Percentiles rank a stretch among this genome's conserved stretches.
These are phyloP conservation scores for Lates japonicus DNA, from an alignment of 2,797 vertebrate genomes.

Conservation along the genomic window DNA sequence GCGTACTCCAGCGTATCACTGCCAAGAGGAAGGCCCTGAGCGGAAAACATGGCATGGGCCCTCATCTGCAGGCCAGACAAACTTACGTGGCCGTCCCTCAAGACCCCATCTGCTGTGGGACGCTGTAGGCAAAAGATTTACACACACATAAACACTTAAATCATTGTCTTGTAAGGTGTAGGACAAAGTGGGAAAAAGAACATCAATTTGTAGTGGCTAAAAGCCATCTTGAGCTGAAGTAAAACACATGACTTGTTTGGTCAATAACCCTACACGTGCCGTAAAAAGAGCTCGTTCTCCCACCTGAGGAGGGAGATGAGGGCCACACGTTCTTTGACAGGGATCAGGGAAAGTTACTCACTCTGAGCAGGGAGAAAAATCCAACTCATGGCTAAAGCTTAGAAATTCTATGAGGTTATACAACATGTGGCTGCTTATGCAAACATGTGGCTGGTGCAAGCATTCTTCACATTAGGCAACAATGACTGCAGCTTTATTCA, in stretches of 20 bases:
- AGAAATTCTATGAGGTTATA: slow-evolving; percentile 36
- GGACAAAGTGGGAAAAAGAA: neutral
- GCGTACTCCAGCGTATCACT: slow-evolving; percentile 96
- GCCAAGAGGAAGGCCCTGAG: slow-evolving; percentile 92
- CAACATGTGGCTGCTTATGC: slow-evolving; percentile 43
- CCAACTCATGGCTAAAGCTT: slow-evolving; percentile 26
- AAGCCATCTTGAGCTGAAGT: neutral
- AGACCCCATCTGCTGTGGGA: slow-evolving; percentile 91
- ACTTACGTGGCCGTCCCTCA: slow-evolving; percentile 95
- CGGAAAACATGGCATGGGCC: slow-evolving; percentile 98
- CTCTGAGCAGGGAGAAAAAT: slow-evolving; percentile 40
- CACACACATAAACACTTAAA: neutral
- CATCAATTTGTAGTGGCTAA: neutral
- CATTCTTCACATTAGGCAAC: slow-evolving; percentile 41
- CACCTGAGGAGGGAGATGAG: neutral
- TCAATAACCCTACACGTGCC: slow-evolving; percentile 1
- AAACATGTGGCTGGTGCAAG: slow-evolving; percentile 27
- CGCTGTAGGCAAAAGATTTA: slow-evolving; percentile 82
- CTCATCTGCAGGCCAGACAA: slow-evolving; percentile 96
- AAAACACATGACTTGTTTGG: neutral
- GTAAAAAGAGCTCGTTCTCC: slow-evolving; percentile 8
- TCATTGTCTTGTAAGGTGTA: too few relatives aligned
- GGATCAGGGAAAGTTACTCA: slow-evolving; percentile 56
- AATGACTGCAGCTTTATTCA: slow-evolving; percentile 8
- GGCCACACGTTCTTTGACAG: slow-evolving; percentile 8